Conservation (phyloP, 1,140 invertebrate genomes). For the Drosophila sp. region DNA sequence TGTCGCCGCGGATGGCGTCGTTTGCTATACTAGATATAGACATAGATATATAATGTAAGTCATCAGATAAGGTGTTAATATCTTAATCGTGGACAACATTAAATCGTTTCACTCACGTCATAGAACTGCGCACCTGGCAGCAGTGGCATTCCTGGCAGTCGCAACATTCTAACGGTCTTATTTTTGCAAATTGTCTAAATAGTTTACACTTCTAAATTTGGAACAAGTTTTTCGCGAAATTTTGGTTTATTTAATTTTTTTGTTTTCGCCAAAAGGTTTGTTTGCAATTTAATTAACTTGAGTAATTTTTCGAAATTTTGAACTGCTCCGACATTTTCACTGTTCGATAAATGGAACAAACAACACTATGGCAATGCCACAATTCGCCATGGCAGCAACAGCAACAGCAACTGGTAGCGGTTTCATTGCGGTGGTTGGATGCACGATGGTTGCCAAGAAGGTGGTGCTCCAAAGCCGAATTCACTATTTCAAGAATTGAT, state of each 20-base stretch:
- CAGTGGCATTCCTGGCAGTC: slow-evolving; percentile 80
- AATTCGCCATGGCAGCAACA: slow-evolving; percentile 56
- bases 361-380: slow-evolving; percentile 66
- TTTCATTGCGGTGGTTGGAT: background rate
- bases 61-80: slow-evolving; percentile 2
- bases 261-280: slow-evolving; percentile 22
- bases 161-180: slow-evolving; percentile 57
- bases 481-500: background rate
- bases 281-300: slow-evolving; percentile 55
- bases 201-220: slow-evolving; percentile 25
- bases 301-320: slow-evolving; percentile 31
- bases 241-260: slow-evolving; percentile 9
- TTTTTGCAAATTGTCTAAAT: slow-evolving; percentile 7
- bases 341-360: slow-evolving; percentile 77
- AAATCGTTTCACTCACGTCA: slow-evolving; percentile 68
- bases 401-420: slow-evolving; percentile 61
- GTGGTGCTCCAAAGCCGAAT: background rate
- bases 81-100: background rate
- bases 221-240: slow-evolving; percentile 15
- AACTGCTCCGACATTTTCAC: slow-evolving; percentile 63
- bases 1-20: slow-evolving; percentile 86
- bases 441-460: slow-evolving; percentile 42
- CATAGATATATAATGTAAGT: too few relatives aligned
- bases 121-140: slow-evolving; percentile 77
- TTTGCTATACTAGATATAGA: slow-evolving; percentile 86